These are phyloP conservation scores for Meliscaeva auricollis DNA, from an alignment of 2,888 invertebrate genomes.

Conservation along the genomic window DNA sequence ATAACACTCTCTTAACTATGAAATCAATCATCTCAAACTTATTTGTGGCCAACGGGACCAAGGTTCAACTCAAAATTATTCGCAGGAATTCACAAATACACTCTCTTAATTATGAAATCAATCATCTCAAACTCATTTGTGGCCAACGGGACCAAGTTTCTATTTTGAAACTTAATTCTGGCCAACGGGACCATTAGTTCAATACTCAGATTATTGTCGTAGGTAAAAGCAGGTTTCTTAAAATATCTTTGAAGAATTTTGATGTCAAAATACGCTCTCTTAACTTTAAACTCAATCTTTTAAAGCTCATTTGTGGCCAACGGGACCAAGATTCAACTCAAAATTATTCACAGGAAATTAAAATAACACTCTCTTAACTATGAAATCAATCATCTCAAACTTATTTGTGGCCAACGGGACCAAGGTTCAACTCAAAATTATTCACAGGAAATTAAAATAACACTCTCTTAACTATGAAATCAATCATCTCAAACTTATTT, in stretches of 20 bases:
- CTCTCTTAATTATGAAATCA: neutral
- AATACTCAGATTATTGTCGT: neutral
- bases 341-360: too few relatives aligned
- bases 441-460: too few relatives aligned
- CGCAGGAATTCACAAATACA: neutral
- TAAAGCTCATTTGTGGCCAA: too few relatives aligned
- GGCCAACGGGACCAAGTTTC: neutral
- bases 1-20: neutral
- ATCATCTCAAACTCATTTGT: neutral
- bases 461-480: neutral
- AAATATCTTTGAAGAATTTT: too few relatives aligned
- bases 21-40: slow-evolving; percentile 1
- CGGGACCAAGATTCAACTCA: too few relatives aligned
- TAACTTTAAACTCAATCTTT: too few relatives aligned
- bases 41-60: slow-evolving; percentile 16
- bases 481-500: neutral
- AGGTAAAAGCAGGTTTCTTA: too few relatives aligned
- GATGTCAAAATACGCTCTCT: too few relatives aligned
- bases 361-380: neutral
- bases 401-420: neutral
- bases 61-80: neutral
- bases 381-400: neutral
- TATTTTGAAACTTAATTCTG: neutral
- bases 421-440: neutral
- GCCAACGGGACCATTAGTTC: neutral